A percentile compares a stretch with the other conserved stretches of the same genome.
Evolutionary conservation across 2,888 invertebrate species (phyloP).

Genomic region (Actias luna): DNA sequence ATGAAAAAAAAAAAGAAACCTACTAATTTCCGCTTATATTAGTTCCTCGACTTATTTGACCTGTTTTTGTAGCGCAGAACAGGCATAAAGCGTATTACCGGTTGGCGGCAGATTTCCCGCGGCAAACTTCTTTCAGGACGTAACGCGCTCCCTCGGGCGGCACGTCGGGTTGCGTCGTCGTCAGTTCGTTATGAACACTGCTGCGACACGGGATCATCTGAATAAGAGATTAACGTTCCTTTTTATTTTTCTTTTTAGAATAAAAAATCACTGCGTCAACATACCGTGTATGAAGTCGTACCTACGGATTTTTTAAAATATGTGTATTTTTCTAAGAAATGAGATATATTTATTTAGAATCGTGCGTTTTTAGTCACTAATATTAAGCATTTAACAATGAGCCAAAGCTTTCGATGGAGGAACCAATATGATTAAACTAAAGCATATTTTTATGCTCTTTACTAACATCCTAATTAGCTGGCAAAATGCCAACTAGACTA

Average conservation of each 20-base stretch:
- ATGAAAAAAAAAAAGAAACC: no score
- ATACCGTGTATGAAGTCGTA: background rate
- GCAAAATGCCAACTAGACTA: no score
- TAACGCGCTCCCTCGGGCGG: conserved; percentile 15
- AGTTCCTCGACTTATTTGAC: background rate
- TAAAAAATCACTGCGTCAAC: background rate
- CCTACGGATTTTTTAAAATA: background rate
- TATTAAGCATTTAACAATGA: no score
- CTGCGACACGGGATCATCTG: conserved; percentile 11
- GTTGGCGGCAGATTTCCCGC: conserved; percentile 12
- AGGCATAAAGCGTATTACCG: conserved; percentile 9
- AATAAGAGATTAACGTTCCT: conserved; percentile 16
- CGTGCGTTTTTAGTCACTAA: no score
- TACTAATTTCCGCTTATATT: background rate
- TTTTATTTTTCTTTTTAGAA: conserved; percentile 9
- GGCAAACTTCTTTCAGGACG: background rate
- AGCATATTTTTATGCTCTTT: no score
- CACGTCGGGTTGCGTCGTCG: conserved; percentile 13
- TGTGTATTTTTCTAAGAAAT: background rate
- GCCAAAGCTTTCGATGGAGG: no score
- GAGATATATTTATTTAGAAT: no score
- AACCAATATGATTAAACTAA: no score
- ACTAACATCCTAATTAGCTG: no score
- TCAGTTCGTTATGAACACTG: conserved; percentile 14
- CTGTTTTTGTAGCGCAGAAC: conserved; percentile 9